phyloP scores from a whole-genome alignment of 1,140 invertebrate species.

The Bombus consobrinus region DNA sequence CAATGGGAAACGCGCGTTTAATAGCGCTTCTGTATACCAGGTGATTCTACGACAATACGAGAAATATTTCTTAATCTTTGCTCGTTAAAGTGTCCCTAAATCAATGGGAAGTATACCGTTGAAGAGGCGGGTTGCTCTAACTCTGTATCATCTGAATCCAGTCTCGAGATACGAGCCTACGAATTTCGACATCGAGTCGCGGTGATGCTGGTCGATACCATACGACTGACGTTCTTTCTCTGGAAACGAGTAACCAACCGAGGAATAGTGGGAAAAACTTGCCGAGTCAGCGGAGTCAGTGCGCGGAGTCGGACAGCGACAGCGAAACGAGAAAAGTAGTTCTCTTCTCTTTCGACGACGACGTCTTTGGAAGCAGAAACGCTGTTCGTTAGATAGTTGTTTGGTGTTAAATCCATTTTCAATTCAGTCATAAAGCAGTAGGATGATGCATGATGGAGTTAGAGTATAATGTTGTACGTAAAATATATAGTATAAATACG shows the following conservation, averaged over 20 bases:
- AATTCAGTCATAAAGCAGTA: no score
- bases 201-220: neutral
- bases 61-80: no score
- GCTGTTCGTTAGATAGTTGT: no score
- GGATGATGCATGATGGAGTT: accelerated
- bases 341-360: neutral
- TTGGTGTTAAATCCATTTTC: no score
- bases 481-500: no score
- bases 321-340: neutral
- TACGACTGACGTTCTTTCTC: neutral
- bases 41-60: no score
- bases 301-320: neutral
- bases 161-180: neutral
- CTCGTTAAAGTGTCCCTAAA: neutral
- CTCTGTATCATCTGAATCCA: neutral
- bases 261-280: neutral
- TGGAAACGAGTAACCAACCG: neutral
- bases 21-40: no score
- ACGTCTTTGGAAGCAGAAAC: neutral
- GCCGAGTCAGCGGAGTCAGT: neutral
- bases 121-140: no score
- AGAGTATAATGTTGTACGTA: no score
- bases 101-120: neutral
- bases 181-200: neutral
- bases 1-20: no score